phyloP scores from a whole-genome alignment of 2,888 invertebrate species.

The Thyatira batis region DNA sequence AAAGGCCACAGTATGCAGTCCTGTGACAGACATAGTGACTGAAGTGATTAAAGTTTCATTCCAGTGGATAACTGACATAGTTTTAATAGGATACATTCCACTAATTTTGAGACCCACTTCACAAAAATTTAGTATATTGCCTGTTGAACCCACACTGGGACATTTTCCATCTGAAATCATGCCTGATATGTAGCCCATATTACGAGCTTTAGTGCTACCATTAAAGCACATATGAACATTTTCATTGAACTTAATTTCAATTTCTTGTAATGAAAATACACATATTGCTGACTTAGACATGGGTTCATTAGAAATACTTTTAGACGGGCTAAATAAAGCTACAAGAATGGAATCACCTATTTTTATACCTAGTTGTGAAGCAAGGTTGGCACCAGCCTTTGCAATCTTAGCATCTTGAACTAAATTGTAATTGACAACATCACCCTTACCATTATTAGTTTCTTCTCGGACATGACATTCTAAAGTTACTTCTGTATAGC shows the following conservation, averaged over 20 bases:
- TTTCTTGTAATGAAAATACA: conserved; percentile 94
- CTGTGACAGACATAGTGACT: conserved; percentile 93
- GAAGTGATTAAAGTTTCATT: conserved; percentile 91
- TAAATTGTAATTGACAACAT: conserved; percentile 90
- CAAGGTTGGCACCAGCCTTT: conserved; percentile 90
- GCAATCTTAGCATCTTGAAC: conserved; percentile 96
- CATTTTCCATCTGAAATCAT: conserved; percentile 95
- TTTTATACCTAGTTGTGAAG: conserved; percentile 90
- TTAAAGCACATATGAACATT: conserved; percentile 99
- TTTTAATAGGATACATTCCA: conserved; percentile 91
- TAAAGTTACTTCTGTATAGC: conserved; percentile 97
- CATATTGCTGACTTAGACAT: conserved; percentile 94
- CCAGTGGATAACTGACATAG: conserved; percentile 89
- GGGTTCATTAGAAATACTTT: conserved; percentile 92
- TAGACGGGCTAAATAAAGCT: conserved; percentile 94
- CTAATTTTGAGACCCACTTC: conserved; percentile 96
- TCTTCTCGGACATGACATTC: conserved; percentile 89
- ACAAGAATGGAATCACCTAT: conserved; percentile 91
- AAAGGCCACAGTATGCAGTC: conserved; percentile 96
- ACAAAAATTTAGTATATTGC: conserved; percentile 95
- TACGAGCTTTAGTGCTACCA: conserved; percentile 95
- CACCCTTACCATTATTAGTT: conserved; percentile 74
- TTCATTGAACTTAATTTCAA: conserved; percentile 96
- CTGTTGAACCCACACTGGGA: conserved; percentile 92
- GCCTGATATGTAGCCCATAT: conserved; percentile 95